Base-by-base conservation (phyloP, 1,140 invertebrate species). In the Caenorhabditis tropicalis region DNA sequence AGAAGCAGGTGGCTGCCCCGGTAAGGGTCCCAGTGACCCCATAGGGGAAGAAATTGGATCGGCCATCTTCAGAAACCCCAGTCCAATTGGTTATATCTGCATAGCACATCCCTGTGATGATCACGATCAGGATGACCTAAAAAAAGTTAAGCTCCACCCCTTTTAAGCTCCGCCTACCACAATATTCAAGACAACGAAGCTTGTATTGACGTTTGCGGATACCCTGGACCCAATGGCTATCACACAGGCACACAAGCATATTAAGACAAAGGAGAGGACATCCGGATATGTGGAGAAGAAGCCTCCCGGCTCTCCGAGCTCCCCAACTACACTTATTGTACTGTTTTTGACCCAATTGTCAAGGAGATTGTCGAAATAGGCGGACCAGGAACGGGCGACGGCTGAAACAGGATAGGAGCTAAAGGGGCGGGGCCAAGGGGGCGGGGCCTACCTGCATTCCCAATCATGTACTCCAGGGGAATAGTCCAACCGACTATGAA, bases 1-100 rank as follows among this genome's bases (percentile, higher is more conserved):
- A 97, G 92, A 97, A 97, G 91, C 95, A 96, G 79, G 95, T 96
- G 0, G 95, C 95, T 0, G 96, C 96, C 0, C 95, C 96, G 0
- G 93, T 92, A 94, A 92, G 83, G 83, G 91, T 89, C 5, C 95
- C 95, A 2, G 93, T 92, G 6, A 96, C 89, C 0, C 95, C 95
- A 90, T 94, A 96, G 0, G 96, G 96, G 91, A 95, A 93, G 89
- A 96, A 96, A 1, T 31, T 81, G 7, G 48, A 49, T 4, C 36
- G 36, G 2, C 48, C 79, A 33, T 81, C 48, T 21, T 33, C 51
- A 21, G 81, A 95, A 0, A 21, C 85, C 1, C 92, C 92, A 82
- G 86, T 88, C 49, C 83, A 79, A n/a, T 90, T 87, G 2, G 94
- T 93, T 9, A 95, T 94, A 2, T 94, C 83, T 51, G 82, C 86